These are phyloP conservation scores for Rhaphigaster nebulosa DNA, from an alignment of 2,888 invertebrate species.

Conservation along the genomic window DNA sequence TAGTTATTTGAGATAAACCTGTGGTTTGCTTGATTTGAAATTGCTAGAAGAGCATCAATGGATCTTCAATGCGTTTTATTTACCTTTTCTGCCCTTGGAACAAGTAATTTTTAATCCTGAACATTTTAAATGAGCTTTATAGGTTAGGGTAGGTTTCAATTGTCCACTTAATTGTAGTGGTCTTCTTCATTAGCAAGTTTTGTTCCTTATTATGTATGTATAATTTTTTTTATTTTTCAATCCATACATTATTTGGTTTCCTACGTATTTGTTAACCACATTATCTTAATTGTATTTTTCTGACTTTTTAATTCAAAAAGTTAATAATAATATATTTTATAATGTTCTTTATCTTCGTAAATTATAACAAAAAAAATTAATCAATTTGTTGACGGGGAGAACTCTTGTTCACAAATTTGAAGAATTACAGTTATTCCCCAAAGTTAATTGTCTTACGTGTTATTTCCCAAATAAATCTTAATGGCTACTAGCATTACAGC, in stretches of 20 bases:
- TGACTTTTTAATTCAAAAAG: not conserved
- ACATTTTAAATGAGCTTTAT: not conserved
- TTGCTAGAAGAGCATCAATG: not conserved
- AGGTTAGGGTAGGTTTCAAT: not conserved
- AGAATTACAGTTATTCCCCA: too few relatives aligned
- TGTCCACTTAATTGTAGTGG: not conserved
- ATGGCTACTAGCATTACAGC: too few relatives aligned
- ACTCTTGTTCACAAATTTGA: too few relatives aligned
- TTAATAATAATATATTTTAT: not conserved
- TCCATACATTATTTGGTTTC: not conserved
- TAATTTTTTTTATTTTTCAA: not conserved
- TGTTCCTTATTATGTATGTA: not conserved
- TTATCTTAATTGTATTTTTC: not conserved
- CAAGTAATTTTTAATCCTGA: not conserved
- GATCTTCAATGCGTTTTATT: not conserved
- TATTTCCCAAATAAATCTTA: too few relatives aligned
- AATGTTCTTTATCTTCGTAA: not conserved
- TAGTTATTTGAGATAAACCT: not conserved
- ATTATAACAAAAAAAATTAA: too few relatives aligned
- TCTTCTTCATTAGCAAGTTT: not conserved
- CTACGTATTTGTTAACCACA: not conserved
- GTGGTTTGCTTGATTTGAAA: not conserved
- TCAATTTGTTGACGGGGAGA: too few relatives aligned
- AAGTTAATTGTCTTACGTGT: too few relatives aligned
- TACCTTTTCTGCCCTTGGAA: not conserved